These are phyloP conservation scores for Chelonus formosanus DNA, from an alignment of 2,888 invertebrate genomes.

Conservation along the genomic window DNA sequence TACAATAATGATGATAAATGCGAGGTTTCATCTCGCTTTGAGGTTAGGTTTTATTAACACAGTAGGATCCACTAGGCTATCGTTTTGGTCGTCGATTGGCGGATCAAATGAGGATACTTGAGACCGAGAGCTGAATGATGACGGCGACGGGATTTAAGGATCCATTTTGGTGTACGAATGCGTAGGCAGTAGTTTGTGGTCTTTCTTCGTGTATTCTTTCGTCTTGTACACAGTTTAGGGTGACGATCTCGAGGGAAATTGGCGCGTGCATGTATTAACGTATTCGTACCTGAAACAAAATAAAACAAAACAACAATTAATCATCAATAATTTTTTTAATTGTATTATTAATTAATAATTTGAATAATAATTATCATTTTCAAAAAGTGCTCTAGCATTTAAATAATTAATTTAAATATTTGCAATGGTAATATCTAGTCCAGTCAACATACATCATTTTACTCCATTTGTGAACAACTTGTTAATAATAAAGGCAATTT, in stretches of 20 bases:
- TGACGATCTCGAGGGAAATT: slow-evolving; percentile 22
- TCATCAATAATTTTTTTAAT: neutral
- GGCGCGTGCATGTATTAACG: slow-evolving; percentile 41
- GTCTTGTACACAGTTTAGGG: slow-evolving; percentile 17
- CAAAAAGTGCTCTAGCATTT: too few species aligned
- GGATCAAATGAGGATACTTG: neutral
- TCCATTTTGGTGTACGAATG: slow-evolving; percentile 7
- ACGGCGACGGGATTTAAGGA: neutral
- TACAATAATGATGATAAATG: slow-evolving; percentile 2
- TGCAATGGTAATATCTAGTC: too few species aligned
- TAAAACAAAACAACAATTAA: slow-evolving; percentile 11
- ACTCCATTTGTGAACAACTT: too few species aligned
- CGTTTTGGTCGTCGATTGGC: neutral
- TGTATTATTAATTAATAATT: neutral
- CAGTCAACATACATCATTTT: too few species aligned
- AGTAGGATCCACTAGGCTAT: neutral
- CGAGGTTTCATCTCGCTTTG: slow-evolving; percentile 13
- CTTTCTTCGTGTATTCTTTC: slow-evolving; percentile 1
- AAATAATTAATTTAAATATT: too few species aligned
- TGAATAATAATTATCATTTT: neutral
- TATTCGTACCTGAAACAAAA: slow-evolving; percentile 53
- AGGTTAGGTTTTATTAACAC: neutral
- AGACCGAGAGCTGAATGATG: neutral
- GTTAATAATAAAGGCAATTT: too few species aligned
- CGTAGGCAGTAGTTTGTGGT: slow-evolving; percentile 22